phyloP scores from a whole-genome alignment of 2,888 invertebrate species.

The Epirrita christyi region DNA sequence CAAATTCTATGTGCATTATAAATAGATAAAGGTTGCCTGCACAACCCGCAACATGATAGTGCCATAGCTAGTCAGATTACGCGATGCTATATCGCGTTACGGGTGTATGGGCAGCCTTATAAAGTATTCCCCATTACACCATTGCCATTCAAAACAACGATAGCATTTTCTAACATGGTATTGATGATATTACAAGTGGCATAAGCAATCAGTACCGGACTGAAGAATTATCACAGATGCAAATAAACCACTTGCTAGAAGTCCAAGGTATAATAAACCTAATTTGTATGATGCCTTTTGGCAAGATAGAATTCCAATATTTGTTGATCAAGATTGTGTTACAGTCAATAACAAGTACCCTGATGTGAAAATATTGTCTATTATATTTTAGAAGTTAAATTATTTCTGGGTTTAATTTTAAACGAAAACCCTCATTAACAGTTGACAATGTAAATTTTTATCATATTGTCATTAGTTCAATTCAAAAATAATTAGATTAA shows the following conservation, averaged over 20 bases:
- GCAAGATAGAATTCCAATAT: slow-evolving; percentile 30
- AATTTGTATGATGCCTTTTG: slow-evolving; percentile 25
- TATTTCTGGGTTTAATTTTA: neutral
- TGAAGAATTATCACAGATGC: slow-evolving; percentile 80
- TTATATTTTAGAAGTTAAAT: neutral
- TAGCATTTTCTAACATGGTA: neutral
- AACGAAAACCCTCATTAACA: no score
- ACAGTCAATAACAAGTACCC: slow-evolving; percentile 21
- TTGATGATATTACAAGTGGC: slow-evolving; percentile 51
- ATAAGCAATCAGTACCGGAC: slow-evolving; percentile 71
- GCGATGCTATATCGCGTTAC: no score
- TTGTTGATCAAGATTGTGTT: slow-evolving; percentile 32
- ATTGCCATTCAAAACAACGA: no score
- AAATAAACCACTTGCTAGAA: slow-evolving; percentile 56
- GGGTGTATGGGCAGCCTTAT: no score
- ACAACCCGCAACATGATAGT: no score
- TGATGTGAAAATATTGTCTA: neutral
- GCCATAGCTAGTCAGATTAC: no score
- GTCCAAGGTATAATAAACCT: slow-evolving; percentile 32
- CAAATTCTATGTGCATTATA: slow-evolving; percentile 41
- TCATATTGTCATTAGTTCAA: no score
- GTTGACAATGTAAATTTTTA: no score
- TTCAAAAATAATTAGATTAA: no score
- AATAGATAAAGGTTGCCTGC: slow-evolving; percentile 32
- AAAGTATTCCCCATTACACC: no score